Evolutionary conservation across 2,888 invertebrate genomes (phyloP), one percentile per base, ranked within the genome.

Genomic region (Criorhina ranunculi): DNA sequence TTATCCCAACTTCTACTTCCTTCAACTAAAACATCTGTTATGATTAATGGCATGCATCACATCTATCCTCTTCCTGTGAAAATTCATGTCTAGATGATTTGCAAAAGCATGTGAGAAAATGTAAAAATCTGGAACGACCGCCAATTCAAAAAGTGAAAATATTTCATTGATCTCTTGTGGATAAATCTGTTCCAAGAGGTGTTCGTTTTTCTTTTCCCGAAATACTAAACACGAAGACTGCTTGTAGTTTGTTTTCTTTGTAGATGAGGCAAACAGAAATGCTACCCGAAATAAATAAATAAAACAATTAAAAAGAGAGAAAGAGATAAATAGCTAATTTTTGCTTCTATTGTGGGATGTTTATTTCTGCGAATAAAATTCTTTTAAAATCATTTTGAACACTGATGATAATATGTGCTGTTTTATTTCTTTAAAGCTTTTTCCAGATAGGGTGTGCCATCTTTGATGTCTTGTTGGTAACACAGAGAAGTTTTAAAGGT

Each of bases 371-470:
- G 1, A 42, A 42, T 42, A 42, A 5, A 42, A 42, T 42, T 42
- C 12, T 15, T 12, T 12, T 15, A 42, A 15, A 42, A 42, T 42
- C 42, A 42, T 42, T 42, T 42, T 15, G 42, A 42, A 6, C 42
- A 42, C 42, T 7, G 42, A 42, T 42, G 42, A 42, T 42, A 42
- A 42, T 42, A 15, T 42, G 12, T 42, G 35, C 35, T 35, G 24
- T 35, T 9, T 35, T 35, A 33, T 33, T 33, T 9, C n/a, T n/a
- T 17, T 17, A 42, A 42, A 42, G 11, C 42, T 12, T 7, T 12
- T 17, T 5, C 24, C 24, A 4, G 4, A 24, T 4, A 24, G 24
- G 24, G 24, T 24, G 24, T 24, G 24, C 4, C 4, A 24, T 24
- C 24, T 24, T 3, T 4, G 4, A 4, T 24, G 24, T 42, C 12